These are phyloP conservation scores for Lynx canadensis DNA, from an alignment of 2,113 vertebrate species.

Conservation along the genomic window DNA sequence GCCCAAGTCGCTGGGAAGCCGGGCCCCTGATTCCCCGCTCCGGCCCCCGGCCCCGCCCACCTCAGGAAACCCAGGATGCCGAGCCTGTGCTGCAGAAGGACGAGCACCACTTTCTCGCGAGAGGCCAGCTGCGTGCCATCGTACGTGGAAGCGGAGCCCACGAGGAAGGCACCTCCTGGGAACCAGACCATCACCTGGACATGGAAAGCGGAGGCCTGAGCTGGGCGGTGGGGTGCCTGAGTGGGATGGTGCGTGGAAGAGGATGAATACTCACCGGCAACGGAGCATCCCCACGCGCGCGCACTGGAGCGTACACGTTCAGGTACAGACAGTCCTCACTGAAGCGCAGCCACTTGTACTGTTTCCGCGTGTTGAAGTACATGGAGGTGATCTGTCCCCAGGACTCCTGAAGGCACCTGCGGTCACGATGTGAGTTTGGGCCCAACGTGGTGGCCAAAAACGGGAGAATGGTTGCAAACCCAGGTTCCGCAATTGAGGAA, in stretches of 20 bases:
- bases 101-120: conserved; percentile 85
- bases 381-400: conserved; percentile 21
- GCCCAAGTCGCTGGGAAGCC: not conserved
- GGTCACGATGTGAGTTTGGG: not conserved
- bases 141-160: conserved; percentile 83
- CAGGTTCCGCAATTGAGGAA: not conserved
- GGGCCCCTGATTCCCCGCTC: not conserved
- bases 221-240: not conserved
- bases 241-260: not conserved
- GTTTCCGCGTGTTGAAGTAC: not conserved
- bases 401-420: conserved; percentile 67
- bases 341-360: not conserved
- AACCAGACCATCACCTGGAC: conserved; percentile 89
- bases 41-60: conserved; percentile 64
- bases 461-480: not conserved
- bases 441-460: no score
- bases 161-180: conserved; percentile 86
- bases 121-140: conserved; percentile 85
- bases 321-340: conserved; percentile 71
- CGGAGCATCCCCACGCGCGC: not conserved
- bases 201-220: not conserved
- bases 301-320: conserved; percentile 43
- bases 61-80: conserved; percentile 88
- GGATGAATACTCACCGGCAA: not conserved
- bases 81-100: conserved; percentile 87